Conservation (phyloP, 2,888 invertebrate species). For the Stenotaenia linearis region DNA sequence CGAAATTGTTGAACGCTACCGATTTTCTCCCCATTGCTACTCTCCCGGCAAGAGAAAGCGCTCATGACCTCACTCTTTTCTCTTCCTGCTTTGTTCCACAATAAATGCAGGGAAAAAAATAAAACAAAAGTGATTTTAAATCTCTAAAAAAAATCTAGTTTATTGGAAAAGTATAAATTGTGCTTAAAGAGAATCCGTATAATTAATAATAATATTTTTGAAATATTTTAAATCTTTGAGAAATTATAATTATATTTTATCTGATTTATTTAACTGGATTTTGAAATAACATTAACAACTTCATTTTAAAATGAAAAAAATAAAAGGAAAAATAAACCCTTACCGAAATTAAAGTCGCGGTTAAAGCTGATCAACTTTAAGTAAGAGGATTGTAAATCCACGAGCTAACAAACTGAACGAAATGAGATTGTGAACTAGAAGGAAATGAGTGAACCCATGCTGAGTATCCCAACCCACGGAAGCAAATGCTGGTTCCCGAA, state of each 20-base stretch:
- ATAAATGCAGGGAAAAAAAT: neutral
- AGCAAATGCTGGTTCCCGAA: neutral
- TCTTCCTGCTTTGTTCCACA: constrained; percentile 2
- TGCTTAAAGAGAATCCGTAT: neutral
- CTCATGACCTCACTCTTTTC: neutral
- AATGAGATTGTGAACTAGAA: neutral
- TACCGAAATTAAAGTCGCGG: neutral
- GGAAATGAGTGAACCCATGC: constrained; percentile 9
- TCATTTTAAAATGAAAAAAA: neutral
- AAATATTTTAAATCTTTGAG: too few species aligned
- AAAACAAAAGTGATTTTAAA: constrained; percentile 13
- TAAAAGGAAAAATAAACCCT: neutral
- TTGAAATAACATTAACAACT: too few species aligned
- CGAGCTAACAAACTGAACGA: neutral
- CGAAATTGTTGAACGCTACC: constrained; percentile 24
- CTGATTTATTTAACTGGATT: too few species aligned
- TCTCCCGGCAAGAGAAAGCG: neutral
- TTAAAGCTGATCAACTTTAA: neutral
- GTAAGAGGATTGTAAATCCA: neutral
- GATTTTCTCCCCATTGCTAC: constrained; percentile 13
- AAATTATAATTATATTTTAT: too few species aligned
- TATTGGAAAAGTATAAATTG: neutral
- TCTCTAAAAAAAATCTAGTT: neutral
- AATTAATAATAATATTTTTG: too few species aligned
- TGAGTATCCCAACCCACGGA: neutral